Evolutionary conservation across 2,113 vertebrate genomes (phyloP), one percentile per base, ranked within the genome.

Genomic region (Planiliza haematocheilus): DNA sequence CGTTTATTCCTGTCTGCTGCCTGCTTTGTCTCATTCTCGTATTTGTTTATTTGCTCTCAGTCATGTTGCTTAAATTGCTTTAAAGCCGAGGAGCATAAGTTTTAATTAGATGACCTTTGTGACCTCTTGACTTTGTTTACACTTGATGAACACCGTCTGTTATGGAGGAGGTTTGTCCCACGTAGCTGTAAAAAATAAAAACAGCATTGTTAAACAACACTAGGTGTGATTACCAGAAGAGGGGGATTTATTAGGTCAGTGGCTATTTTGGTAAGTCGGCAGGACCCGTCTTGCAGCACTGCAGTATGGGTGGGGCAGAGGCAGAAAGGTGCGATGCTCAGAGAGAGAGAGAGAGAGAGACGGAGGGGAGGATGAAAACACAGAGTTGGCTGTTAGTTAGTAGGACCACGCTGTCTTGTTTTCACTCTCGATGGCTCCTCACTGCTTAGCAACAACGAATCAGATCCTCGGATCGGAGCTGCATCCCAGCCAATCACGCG

Each of bases 371-470:
- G 69, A 48, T 58, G 48, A 74, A 78, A 62, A 74, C 30, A 70
- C 77, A 14, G 45, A 61, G 57, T 55, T 42, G 59, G 51, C 49
- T 42, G 67, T 36, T 81, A 56, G 70, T 88, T 81, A 65, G 79
- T 63, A 90, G 91, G 93, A 94, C 93, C 93, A 87, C 10, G 91
- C 51, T 72, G 77, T 50, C 85, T 86, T 89, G 81, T 83, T 91
- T 89, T 90, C 77, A 84, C 88, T 88, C 87, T 74, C 71, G 58
- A 74, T 84, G 84, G 86, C 88, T 91, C 81, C 89, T 92, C 89
- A 94, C 94, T 94, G 93, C 94, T 95, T 95, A 91, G 94, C 93
- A 95, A 95, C 94, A 95, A 94, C 94, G 68, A 95, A 93, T 94
- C 85, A 79, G 82, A 90, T 83, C 68, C 39, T 36, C 9, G 59